Percentiles rank a stretch among this genome's conserved stretches.
These are phyloP conservation scores for Martes martes DNA, from an alignment of 2,113 vertebrate genomes.

Conservation along the genomic window DNA sequence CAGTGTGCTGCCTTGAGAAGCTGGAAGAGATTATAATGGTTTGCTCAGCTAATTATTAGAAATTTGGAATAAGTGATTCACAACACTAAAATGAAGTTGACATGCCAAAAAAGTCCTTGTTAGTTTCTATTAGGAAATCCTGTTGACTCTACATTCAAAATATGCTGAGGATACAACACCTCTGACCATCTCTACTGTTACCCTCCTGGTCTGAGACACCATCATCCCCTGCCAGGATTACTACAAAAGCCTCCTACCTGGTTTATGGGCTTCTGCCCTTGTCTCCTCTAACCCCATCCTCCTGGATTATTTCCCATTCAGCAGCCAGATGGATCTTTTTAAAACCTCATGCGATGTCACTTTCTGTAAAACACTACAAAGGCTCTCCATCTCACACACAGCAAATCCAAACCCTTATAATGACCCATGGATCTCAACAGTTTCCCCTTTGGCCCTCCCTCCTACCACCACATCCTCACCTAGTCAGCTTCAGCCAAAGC, in stretches of 20 bases:
- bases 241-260: neutral
- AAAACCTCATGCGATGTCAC: neutral
- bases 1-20: neutral
- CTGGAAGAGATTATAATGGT: slow-evolving; percentile 44
- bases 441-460: neutral
- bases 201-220: neutral
- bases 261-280: neutral
- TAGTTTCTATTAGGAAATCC: neutral
- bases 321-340: neutral
- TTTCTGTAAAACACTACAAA: neutral
- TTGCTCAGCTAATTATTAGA: slow-evolving; percentile 49
- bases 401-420: neutral
- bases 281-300: too few species aligned
- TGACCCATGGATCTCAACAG: neutral
- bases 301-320: neutral
- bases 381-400: neutral
- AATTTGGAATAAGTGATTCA: neutral
- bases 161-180: neutral
- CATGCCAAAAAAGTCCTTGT: neutral
- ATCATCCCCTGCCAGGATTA: neutral
- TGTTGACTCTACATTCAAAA: neutral
- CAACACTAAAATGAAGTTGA: slow-evolving; percentile 30
- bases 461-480: neutral
- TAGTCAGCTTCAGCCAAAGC: neutral
- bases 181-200: neutral